phyloP scores from a whole-genome alignment of 2,797 vertebrate species.

The Bryconaethiops microstoma region DNA sequence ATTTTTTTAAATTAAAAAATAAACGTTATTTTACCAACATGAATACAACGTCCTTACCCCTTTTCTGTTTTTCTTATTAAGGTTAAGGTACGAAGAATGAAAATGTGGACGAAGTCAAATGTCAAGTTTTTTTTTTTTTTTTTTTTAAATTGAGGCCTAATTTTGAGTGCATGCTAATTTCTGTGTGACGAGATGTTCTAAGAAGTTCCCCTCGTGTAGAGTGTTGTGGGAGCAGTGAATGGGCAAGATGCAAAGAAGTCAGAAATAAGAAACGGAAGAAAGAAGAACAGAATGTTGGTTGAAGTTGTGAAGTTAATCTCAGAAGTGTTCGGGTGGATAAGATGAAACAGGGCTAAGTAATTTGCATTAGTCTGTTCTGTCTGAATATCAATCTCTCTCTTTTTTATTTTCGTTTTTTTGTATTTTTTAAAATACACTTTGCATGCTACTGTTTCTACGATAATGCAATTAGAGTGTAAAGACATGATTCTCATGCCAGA shows the following conservation, averaged over 20 bases:
- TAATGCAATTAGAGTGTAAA: conserved; percentile 37
- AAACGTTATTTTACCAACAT: conserved; percentile 37
- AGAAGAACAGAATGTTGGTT: conserved; percentile 96
- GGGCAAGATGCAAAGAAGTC: conserved; percentile 79
- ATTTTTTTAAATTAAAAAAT: neutral
- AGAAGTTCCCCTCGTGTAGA: conserved; percentile 75
- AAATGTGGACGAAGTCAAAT: conserved; percentile 99
- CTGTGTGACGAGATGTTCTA: conserved; percentile 85
- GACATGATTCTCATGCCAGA: conserved; percentile 56
- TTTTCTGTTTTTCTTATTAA: conserved; percentile 87
- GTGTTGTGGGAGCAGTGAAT: conserved; percentile 69
- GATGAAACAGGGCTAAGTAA: conserved; percentile 93
- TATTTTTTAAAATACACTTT: conserved; percentile 63
- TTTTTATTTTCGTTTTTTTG: neutral
- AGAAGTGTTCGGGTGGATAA: conserved; percentile 98
- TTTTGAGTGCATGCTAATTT: conserved; percentile 90
- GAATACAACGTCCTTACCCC: conserved; percentile 68
- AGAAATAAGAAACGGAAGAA: conserved; percentile 97
- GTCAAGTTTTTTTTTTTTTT: conserved; percentile 94
- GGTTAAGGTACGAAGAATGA: conserved; percentile 99
- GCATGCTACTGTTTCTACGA: conserved; percentile 63
- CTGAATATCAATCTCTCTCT: conserved; percentile 66
- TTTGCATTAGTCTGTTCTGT: conserved; percentile 93
- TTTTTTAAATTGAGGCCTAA: conserved; percentile 98
- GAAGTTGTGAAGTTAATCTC: conserved; percentile 89